These are phyloP conservation scores for Hipparchia semele DNA, from an alignment of 2,888 invertebrate genomes.

Conservation along the genomic window DNA sequence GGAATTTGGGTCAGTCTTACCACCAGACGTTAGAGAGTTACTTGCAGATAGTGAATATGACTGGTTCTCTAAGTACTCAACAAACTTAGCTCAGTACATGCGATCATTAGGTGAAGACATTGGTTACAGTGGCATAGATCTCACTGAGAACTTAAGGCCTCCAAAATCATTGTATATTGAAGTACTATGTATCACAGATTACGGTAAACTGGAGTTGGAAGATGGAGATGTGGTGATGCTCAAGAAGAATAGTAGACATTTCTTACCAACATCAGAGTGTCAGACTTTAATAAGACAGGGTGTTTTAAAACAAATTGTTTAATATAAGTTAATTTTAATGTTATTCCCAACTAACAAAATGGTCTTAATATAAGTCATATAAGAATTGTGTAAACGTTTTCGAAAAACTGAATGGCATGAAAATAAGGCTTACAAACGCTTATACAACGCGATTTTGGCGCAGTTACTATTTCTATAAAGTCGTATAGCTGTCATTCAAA, in stretches of 20 bases:
- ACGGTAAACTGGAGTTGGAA: slow-evolving; percentile 96
- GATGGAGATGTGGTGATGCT: slow-evolving; percentile 95
- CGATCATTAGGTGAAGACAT: slow-evolving; percentile 90
- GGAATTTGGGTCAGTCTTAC: slow-evolving; percentile 97
- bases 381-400: no score
- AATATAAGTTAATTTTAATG: slow-evolving; percentile 26
- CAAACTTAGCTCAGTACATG: slow-evolving; percentile 94
- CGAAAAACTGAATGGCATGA: no score
- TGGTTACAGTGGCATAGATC: slow-evolving; percentile 88
- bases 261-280: slow-evolving; percentile 93
- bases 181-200: slow-evolving; percentile 94
- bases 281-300: slow-evolving; percentile 96
- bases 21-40: slow-evolving; percentile 90
- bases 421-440: no score
- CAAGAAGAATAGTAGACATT: slow-evolving; percentile 96
- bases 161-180: slow-evolving; percentile 96
- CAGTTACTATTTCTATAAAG: no score
- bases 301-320: slow-evolving; percentile 89
- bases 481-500: no score
- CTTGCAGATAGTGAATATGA: slow-evolving; percentile 91
- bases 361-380: no score
- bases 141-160: slow-evolving; percentile 93
- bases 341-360: no score
- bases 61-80: slow-evolving; percentile 96
- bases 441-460: no score